Percentiles rank a stretch among this genome's conserved stretches.
Conservation (phyloP, 2,113 vertebrate species). For the Gymnocephalus cernua region DNA sequence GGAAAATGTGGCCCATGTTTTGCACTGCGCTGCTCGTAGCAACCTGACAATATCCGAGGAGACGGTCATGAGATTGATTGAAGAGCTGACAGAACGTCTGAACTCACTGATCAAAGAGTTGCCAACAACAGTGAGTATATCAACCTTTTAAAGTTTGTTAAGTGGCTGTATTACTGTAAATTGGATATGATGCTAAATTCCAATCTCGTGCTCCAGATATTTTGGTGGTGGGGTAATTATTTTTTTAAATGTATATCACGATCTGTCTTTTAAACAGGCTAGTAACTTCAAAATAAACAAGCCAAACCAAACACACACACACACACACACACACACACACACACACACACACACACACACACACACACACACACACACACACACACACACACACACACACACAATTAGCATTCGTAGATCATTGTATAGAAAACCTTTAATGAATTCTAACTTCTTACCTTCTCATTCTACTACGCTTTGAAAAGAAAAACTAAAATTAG, state of each 20-base stretch:
- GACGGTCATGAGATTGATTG: constrained; percentile 63
- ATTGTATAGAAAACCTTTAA: neutral
- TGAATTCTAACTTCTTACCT: too few relatives aligned
- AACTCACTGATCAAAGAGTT: constrained; percentile 74
- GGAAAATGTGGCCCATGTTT: constrained; percentile 63
- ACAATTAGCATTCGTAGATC: neutral
- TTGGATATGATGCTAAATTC: too few relatives aligned
- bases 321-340: too few relatives aligned
- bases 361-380: too few relatives aligned
- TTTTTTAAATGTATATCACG: neutral
- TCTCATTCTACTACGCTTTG: too few relatives aligned
- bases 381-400: too few relatives aligned
- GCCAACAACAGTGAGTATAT: constrained; percentile 66
- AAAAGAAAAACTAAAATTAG: neutral
- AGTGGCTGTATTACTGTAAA: too few relatives aligned
- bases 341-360: too few relatives aligned
- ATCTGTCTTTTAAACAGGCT: neutral
- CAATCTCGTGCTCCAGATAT: too few relatives aligned
- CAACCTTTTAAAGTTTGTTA: too few relatives aligned
- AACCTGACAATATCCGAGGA: constrained; percentile 74
- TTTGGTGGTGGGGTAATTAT: too few relatives aligned
- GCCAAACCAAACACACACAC: neutral
- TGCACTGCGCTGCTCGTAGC: constrained; percentile 74
- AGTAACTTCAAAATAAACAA: neutral
- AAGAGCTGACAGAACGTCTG: constrained; percentile 71